A percentile compares a stretch with the other conserved stretches of the same genome.
Evolutionary conservation across 2,888 invertebrate species (phyloP).

Genomic region (Pammene fasciana): DNA sequence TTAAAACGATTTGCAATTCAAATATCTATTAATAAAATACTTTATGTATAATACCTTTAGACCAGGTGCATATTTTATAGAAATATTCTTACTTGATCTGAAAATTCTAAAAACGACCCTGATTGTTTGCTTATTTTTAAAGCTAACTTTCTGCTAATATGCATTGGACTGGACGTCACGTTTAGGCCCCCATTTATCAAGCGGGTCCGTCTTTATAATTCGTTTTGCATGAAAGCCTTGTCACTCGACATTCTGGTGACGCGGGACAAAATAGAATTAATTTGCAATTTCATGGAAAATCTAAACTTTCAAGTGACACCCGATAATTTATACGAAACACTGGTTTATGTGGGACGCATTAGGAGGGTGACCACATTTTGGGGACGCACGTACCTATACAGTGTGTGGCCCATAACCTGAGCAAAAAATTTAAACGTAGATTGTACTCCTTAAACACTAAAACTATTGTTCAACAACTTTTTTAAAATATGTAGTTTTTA

Average conservation of each 20-base stretch:
- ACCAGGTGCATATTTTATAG: too few relatives aligned
- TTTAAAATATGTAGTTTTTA: too few relatives aligned
- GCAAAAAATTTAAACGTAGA: too few relatives aligned
- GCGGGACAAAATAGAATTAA: constrained; percentile 34
- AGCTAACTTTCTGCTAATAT: not conserved
- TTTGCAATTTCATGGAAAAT: constrained; percentile 34
- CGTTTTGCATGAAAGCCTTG: constrained; percentile 35
- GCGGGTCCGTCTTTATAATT: constrained; percentile 34
- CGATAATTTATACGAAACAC: constrained; percentile 19
- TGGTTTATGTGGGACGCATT: constrained; percentile 16
- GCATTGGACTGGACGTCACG: not conserved
- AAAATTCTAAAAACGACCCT: too few relatives aligned
- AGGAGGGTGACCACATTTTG: not conserved
- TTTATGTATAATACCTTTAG: too few relatives aligned
- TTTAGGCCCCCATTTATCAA: not conserved
- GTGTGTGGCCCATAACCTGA: too few relatives aligned
- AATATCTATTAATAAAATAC: too few relatives aligned
- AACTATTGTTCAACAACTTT: too few relatives aligned
- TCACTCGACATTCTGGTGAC: constrained; percentile 30
- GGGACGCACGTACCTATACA: not conserved
- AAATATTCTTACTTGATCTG: too few relatives aligned
- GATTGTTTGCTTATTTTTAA: not conserved
- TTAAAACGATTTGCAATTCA: too few relatives aligned
- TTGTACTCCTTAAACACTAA: too few relatives aligned
- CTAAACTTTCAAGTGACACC: constrained; percentile 30